These are phyloP conservation scores for Reticulitermes speratus DNA, from an alignment of 1,140 invertebrate species.

Conservation along the genomic window DNA sequence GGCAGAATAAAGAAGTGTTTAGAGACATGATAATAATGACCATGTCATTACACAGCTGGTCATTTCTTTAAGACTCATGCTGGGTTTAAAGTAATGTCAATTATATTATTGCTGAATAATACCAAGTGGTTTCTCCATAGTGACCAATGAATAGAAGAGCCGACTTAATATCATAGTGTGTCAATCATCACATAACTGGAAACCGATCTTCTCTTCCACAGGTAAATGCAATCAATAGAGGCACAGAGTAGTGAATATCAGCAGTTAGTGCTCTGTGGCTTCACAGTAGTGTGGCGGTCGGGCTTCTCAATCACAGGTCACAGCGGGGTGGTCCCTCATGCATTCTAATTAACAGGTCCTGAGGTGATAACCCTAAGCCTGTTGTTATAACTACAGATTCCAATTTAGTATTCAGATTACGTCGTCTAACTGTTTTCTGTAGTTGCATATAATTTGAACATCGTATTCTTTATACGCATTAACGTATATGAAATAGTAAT, in stretches of 20 bases:
- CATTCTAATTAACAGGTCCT: not conserved
- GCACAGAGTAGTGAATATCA: not conserved
- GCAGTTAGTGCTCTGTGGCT: not conserved
- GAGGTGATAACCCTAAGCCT: not conserved
- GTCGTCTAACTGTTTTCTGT: no score
- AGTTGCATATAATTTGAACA: no score
- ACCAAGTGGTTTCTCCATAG: not conserved
- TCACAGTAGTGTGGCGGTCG: not conserved
- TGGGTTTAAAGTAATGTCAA: constrained; percentile 7
- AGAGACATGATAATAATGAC: not conserved
- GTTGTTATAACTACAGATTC: not conserved
- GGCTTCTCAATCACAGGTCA: not conserved
- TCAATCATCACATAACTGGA: not conserved
- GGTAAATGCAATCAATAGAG: not conserved
- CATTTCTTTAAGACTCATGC: constrained; percentile 1
- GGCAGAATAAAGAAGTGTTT: not conserved
- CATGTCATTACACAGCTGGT: not conserved
- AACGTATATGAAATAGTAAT: no score
- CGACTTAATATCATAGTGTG: not conserved
- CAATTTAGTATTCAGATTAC: no score
- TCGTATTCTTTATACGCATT: no score
- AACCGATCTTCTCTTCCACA: not conserved
- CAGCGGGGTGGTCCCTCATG: not conserved
- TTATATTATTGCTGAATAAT: constrained; percentile 18
- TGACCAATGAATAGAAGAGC: not conserved